A percentile compares a stretch with the other conserved stretches of the same genome.
These are phyloP conservation scores for Meiosimyza decipiens DNA, from an alignment of 2,888 invertebrate species.

Conservation along the genomic window DNA sequence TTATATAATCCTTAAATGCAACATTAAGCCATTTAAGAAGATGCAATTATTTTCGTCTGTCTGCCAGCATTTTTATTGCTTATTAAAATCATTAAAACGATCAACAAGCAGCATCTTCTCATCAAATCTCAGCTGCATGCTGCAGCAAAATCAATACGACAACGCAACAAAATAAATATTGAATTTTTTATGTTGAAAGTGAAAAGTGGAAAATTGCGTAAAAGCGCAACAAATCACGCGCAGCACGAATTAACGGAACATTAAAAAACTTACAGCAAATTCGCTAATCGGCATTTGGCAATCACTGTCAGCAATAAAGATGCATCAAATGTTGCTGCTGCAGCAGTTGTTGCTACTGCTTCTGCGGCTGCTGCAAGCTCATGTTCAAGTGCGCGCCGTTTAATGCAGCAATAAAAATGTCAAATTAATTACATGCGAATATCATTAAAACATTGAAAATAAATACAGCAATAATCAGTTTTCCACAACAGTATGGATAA, in stretches of 20 bases:
- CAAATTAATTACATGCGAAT: no score
- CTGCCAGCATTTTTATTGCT: not conserved
- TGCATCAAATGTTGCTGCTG: not conserved
- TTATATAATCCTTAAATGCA: not conserved
- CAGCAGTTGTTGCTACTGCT: not conserved
- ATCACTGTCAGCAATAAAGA: not conserved
- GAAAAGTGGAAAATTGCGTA: constrained; percentile 5
- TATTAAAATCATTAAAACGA: not conserved
- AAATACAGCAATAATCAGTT: no score
- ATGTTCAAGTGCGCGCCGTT: constrained; percentile 1
- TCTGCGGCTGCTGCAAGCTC: not conserved
- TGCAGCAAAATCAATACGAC: not conserved
- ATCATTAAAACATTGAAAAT: no score
- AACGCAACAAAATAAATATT: not conserved
- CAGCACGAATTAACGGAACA: no score
- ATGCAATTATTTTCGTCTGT: not conserved
- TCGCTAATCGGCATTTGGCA: no score
- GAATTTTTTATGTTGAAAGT: constrained; percentile 9
- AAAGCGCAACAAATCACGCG: not conserved
- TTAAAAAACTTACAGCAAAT: no score
- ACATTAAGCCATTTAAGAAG: not conserved
- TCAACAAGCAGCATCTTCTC: not conserved
- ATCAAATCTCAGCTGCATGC: not conserved
- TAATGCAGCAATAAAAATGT: not conserved
- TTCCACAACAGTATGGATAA: no score